A percentile compares a stretch with the other conserved stretches of the same genome.
These are phyloP conservation scores for Rotaria macrura DNA, from an alignment of 2,888 invertebrate species.

Conservation along the genomic window DNA sequence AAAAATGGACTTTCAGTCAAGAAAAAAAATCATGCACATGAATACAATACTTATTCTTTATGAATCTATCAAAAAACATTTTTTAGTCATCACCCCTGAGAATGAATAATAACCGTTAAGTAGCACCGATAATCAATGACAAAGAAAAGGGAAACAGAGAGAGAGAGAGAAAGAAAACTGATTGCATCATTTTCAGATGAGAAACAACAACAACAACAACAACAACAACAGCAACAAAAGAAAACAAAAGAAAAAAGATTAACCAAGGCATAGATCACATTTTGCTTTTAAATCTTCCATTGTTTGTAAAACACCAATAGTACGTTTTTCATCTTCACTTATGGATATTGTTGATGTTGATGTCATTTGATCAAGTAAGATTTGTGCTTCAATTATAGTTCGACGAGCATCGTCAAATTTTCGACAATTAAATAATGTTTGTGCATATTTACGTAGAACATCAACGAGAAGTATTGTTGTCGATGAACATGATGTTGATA, in stretches of 20 bases:
- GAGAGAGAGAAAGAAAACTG: background rate
- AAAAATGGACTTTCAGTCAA: background rate
- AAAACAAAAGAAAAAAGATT: background rate
- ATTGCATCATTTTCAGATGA: background rate
- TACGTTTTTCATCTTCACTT: background rate
- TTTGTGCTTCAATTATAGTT: background rate
- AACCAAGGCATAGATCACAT: conserved; percentile 13
- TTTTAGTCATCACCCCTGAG: background rate
- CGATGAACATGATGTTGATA: background rate
- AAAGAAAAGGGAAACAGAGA: background rate
- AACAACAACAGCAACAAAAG: background rate
- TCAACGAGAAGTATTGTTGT: background rate
- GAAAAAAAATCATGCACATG: background rate
- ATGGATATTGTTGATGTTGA: background rate
- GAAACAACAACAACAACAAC: background rate
- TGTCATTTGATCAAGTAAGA: conserved; percentile 6
- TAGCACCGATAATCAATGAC: background rate
- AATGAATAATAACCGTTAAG: background rate
- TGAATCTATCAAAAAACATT: background rate
- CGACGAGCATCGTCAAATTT: conserved; percentile 13
- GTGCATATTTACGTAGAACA: background rate
- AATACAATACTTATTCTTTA: background rate
- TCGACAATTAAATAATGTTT: conserved; percentile 16
- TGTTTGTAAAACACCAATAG: background rate
- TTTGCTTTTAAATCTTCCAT: conserved; percentile 17